Evolutionary conservation across 2,797 vertebrate genomes (phyloP), one percentile per base, ranked within the genome.

Genomic region (Gymnoscopelus braueri): DNA sequence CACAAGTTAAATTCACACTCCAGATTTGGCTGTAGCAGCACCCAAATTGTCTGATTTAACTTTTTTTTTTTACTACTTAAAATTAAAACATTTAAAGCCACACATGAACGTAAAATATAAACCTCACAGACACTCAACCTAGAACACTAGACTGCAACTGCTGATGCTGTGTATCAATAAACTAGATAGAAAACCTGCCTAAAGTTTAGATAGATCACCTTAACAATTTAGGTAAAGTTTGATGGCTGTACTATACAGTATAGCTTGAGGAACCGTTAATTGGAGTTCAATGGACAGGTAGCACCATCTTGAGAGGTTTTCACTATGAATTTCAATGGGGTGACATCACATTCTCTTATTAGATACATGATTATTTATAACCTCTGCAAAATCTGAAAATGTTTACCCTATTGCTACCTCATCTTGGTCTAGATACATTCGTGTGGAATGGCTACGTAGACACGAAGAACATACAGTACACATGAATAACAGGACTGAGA

Each of bases 401-500:
- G 1, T 44, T 8, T 9, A 44, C 39, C 2, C 39, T 44, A 44
- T 44, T 6, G 12, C n/a, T 57, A 49, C 60, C 63, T 74, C 51
- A 7, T 8, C 3, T 44, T 44, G 39, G 51, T 14, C 64, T 49
- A 68, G 64, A 61, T 39, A 1, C 12, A 35, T 2, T 32, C n/a
- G 54, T 12, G 69, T 61, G 72, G 74, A 82, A 86, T 52, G 53
- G 72, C 35, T 75, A 9, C 57, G 49, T 56, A 65, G 74, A 79
- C 44, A 0, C 3, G 26, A 24, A 54, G 23, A 54, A 65, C 57
- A 44, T 32, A 15, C 35, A 50, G 76, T 23, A 55, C 14, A 79
- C 55, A 69, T 1, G 15, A 72, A 60, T 69, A 53, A 24, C 14
- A 62, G 7, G 35, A 72, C 24, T 35, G 68, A 48, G 55, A 54